Conservation (phyloP, 2,797 vertebrate genomes). For the Lacerta agilis region DNA sequence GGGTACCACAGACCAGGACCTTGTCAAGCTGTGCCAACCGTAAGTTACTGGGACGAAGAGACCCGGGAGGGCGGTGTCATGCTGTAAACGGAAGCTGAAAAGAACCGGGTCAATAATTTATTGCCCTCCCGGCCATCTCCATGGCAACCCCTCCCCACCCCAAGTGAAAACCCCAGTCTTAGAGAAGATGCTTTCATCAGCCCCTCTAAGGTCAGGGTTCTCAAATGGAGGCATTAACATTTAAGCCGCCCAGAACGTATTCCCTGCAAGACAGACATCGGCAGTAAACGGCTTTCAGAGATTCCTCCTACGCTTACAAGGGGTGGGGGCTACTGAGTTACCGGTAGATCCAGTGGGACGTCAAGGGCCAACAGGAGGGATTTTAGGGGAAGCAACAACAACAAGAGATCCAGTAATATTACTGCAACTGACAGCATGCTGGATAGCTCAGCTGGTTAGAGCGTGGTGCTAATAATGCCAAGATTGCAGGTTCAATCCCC, state of each 20-base stretch:
- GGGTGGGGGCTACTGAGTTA: neutral
- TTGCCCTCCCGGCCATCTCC: neutral
- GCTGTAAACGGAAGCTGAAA: neutral
- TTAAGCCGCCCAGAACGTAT: neutral
- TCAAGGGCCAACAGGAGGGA: neutral
- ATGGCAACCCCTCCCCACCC: neutral
- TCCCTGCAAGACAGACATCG: neutral
- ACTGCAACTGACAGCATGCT: neutral
- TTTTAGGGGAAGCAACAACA: neutral
- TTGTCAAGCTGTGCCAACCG: slow-evolving; percentile 95
- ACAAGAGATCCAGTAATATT: neutral
- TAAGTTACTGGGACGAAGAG: slow-evolving; percentile 75
- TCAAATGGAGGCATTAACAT: neutral
- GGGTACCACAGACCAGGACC: slow-evolving; percentile 93
- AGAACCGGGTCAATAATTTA: neutral
- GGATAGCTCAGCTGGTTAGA: too few species aligned
- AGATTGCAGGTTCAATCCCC: too few species aligned
- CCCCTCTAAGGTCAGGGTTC: neutral
- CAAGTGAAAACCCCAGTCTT: neutral
- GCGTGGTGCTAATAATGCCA: too few species aligned
- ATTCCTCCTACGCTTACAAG: neutral
- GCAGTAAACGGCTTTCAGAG: neutral
- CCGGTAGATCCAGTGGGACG: neutral
- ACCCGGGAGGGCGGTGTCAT: too few species aligned
- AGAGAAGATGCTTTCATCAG: neutral